Evolutionary conservation across 2,888 invertebrate species (phyloP), one percentile per base, ranked within the genome.

Genomic region (Epinotia bilunana): DNA sequence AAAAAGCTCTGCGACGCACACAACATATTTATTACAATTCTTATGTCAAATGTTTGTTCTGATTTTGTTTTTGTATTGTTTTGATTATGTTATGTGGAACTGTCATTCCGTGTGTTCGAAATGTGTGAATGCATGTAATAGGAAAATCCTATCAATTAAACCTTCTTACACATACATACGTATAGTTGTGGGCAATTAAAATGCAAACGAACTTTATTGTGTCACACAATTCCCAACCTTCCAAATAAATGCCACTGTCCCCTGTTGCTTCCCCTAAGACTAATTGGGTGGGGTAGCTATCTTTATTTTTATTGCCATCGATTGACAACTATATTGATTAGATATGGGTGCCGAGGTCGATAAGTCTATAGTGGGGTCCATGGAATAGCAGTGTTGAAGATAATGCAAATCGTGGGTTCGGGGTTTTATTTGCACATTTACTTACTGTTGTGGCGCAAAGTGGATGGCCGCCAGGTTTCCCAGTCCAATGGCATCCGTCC

Each of bases 311-410:
- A 75, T 75, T 75, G 71, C 61, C 16, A 62, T 72, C 75, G 67
- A 72, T 75, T 75, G 67, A 72, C 75, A 72, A 55, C 61, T 67
- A 71, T 67, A 75, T 75, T 75, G 75, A 75, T 75, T 75, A 75
- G 71, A 72, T 75, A 74, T 60, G 57, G 74, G 69, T 60, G 49
- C 46, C 49, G 23, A 18, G 13, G 23, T 49, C 20, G 3, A 11
- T 43, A 11, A 20, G 12, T 13, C 12, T 13, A 13, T 49, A 12
- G 49, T 7, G 4, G n/a, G 13, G 53, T 53, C n/a, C 16, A n/a
- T 53, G n/a, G n/a, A 13, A 53, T 53, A 2, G n/a, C 53, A 53
- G 53, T 53, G 5, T 12, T 49, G 49, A 7, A 53, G n/a, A 53
- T 53, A 53, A 53, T n/a, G n/a, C 53, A n/a, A n/a, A n/a, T 7